Evolutionary conservation across 2,888 invertebrate genomes (phyloP).

Genomic region (Papilio gigon): DNA sequence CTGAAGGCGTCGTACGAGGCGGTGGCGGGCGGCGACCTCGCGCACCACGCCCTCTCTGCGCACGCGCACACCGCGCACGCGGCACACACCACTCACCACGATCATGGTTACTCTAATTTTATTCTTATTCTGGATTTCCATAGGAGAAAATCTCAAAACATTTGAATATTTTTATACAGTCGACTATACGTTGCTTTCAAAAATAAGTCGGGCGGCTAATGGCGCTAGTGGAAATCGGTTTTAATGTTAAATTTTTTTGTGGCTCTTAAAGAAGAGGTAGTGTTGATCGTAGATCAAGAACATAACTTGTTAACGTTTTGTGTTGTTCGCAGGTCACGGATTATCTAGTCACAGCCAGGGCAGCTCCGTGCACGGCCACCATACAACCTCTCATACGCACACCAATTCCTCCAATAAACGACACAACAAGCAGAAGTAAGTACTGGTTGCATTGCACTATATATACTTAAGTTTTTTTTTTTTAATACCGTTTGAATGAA

Average conservation of each 20-base stretch:
- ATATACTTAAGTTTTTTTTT: too few relatives aligned
- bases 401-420: conserved; percentile 65
- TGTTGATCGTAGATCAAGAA: not conserved
- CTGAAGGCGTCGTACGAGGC: conserved; percentile 98
- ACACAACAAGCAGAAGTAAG: conserved; percentile 73
- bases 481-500: too few relatives aligned
- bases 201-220: too few relatives aligned
- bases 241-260: too few relatives aligned
- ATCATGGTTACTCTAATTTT: conserved; percentile 25
- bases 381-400: conserved; percentile 65
- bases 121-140: too few relatives aligned
- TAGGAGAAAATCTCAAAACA: too few relatives aligned
- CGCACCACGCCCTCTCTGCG: conserved; percentile 81
- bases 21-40: conserved; percentile 84
- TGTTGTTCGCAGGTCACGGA: conserved; percentile 59
- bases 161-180: too few relatives aligned
- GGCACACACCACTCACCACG: conserved; percentile 66
- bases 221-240: too few relatives aligned
- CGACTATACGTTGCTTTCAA: too few relatives aligned
- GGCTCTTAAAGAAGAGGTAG: not conserved
- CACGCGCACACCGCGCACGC: conserved; percentile 64
- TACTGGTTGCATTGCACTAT: not conserved
- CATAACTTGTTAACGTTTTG: not conserved
- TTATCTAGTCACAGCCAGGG: conserved; percentile 61
- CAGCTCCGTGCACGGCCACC: conserved; percentile 61